A percentile compares a stretch with the other conserved stretches of the same genome.
Evolutionary conservation across 1,140 invertebrate species (phyloP).

Genomic region (Diorhabda sublineata): DNA sequence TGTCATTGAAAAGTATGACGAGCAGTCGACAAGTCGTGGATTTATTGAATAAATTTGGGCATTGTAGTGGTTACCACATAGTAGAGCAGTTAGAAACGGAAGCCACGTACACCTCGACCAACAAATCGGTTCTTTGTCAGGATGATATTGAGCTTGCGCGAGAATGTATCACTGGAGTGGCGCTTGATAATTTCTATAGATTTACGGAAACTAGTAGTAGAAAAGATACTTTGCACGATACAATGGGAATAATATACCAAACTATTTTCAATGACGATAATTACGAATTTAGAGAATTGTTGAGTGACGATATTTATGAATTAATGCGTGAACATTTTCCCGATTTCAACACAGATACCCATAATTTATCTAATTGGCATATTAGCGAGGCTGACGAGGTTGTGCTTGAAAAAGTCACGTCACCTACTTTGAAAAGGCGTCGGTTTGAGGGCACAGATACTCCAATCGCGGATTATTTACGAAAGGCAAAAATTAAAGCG

Average conservation of each 20-base stretch:
- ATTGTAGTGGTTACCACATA: slow-evolving; percentile 11
- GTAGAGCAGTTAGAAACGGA: slow-evolving; percentile 11
- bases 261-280: slow-evolving; percentile 28
- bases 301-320: not conserved
- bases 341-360: not conserved
- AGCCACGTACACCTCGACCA: not conserved
- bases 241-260: slow-evolving; percentile 35
- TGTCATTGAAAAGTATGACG: slow-evolving; percentile 32
- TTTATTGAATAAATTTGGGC: slow-evolving; percentile 11
- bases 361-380: not conserved
- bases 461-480: not conserved
- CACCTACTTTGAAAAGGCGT: not conserved
- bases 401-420: not conserved
- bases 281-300: slow-evolving; percentile 19
- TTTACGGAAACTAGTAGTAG: slow-evolving; percentile 42
- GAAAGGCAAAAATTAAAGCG: not conserved
- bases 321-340: not conserved
- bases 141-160: not conserved
- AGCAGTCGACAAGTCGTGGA: slow-evolving; percentile 9
- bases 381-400: not conserved
- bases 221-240: slow-evolving; percentile 23
- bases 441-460: not conserved
- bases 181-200: slow-evolving; percentile 48
- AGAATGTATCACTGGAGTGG: slow-evolving; percentile 35
- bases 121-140: not conserved